Base-by-base conservation (phyloP, 2,113 vertebrate genomes). In the Scophthalmus maximus region DNA sequence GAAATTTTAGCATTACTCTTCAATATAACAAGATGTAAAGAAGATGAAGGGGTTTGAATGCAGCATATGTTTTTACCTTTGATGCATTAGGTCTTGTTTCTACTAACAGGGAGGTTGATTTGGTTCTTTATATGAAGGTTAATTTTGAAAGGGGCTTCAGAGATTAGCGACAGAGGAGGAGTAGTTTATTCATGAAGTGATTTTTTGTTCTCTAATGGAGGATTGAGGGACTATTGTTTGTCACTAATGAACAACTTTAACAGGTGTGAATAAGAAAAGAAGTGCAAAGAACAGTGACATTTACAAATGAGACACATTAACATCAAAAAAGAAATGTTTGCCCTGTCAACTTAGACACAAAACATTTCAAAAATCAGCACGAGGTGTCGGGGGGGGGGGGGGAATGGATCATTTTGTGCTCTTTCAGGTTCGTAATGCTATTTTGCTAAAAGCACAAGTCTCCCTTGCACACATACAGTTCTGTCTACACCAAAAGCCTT, bases 151-250 rank as follows among this genome's bases (percentile, higher is more conserved):
- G 12, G 7, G 26, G 46, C 29, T 68, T 73, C 40, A 63, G 40
- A 44, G 36, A 30, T 25, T 38, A 52, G n/a, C 9, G 20, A 58
- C 50, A 53, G 58, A 38, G 26, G 46, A 59, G 73, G 65, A 65
- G 78, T 92, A n/a, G 88, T 93, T 91, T 93, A 82, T 92, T 90
- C 88, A 88, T 68, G 64, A 44, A 1, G 73, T 85, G 76, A 80
- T 50, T 26, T 26, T 81, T 77, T 85, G 77, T 84, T 84, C 85
- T 87, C 59, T 36, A 62, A 64, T 62, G 60, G 22, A 87, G 63
- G 73, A 82, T 76, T 6, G 79, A 75, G 70, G 76, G 73, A 81
- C 61, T 58, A 68, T 86, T 89, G 20, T 40, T 76, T 68, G 85
- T 68, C 85, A 70, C 87, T 73, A 50, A 76, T 88, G 85, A 81